phyloP scores from a whole-genome alignment of 2,113 vertebrate species.

The Dromiciops gliroides region DNA sequence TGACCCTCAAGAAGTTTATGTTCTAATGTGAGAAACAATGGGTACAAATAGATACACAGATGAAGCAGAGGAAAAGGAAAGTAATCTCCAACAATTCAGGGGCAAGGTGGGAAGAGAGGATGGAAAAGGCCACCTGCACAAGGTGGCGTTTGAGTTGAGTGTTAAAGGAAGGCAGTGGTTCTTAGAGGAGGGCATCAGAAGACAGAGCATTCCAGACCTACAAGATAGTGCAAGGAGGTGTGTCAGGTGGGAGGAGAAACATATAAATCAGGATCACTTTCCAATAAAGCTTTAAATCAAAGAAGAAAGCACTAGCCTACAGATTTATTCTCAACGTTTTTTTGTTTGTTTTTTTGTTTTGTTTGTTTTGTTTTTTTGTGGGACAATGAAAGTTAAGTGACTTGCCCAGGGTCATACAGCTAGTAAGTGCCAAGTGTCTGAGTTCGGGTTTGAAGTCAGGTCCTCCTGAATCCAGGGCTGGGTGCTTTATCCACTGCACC shows the following conservation, averaged over 20 bases:
- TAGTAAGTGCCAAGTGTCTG: too few relatives aligned
- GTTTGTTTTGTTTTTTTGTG: too few relatives aligned
- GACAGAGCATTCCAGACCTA: not conserved
- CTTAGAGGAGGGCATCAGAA: not conserved
- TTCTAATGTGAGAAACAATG: not conserved
- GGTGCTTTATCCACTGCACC: too few relatives aligned
- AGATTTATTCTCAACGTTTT: not conserved
- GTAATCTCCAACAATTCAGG: not conserved
- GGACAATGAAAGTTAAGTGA: too few relatives aligned
- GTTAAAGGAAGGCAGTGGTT: not conserved
- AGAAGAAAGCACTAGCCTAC: not conserved
- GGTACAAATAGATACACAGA: not conserved
- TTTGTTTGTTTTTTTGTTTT: too few relatives aligned
- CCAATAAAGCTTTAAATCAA: not conserved
- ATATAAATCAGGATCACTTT: not conserved
- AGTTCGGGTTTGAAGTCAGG: too few relatives aligned
- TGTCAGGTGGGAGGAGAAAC: not conserved
- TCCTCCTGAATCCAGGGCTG: too few relatives aligned
- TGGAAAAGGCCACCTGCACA: not conserved
- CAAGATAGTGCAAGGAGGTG: not conserved
- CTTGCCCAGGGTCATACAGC: too few relatives aligned
- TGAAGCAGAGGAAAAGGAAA: not conserved
- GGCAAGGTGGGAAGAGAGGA: not conserved
- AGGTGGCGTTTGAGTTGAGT: not conserved
- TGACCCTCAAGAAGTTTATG: not conserved